A percentile compares a stretch with the other conserved stretches of the same genome.
Conservation (phyloP, 2,888 invertebrate genomes). For the Lucinisca nassula region DNA sequence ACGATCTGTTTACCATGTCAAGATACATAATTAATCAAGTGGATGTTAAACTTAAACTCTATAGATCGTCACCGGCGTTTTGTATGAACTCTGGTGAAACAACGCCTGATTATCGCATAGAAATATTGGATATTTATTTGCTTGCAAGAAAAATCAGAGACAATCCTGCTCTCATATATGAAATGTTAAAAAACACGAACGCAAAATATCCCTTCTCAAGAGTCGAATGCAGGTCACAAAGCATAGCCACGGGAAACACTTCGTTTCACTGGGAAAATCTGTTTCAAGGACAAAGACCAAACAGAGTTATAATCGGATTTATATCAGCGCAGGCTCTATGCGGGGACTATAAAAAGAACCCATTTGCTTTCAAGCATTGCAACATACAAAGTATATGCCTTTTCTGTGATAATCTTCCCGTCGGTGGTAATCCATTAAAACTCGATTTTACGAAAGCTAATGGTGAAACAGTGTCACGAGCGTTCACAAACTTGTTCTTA, state of each 20-base stretch:
- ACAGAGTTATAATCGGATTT: constrained; percentile 27
- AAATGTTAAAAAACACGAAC: constrained; percentile 19
- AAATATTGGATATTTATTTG: constrained; percentile 55
- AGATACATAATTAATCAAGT: constrained; percentile 63
- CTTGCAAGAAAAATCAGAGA: constrained; percentile 52
- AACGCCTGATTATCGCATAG: constrained; percentile 44
- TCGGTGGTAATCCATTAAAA: constrained; percentile 25
- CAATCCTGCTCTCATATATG: constrained; percentile 48
- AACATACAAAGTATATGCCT: constrained; percentile 19
- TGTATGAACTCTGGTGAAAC: constrained; percentile 55
- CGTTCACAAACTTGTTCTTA: constrained; percentile 18
- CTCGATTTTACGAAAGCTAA: constrained; percentile 6
- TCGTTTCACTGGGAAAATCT: constrained; percentile 38
- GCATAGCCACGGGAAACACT: constrained; percentile 13
- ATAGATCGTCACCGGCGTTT: constrained; percentile 60
- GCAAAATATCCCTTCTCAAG: constrained; percentile 23
- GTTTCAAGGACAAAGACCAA: constrained; percentile 37
- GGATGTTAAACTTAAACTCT: constrained; percentile 59
- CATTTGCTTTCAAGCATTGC: constrained; percentile 38
- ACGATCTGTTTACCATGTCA: constrained; percentile 46
- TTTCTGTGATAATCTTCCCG: constrained; percentile 14
- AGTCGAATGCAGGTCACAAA: constrained; percentile 18
- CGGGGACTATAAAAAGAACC: constrained; percentile 24
- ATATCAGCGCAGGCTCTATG: constrained; percentile 17
- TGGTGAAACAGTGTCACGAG: background rate